Conservation (phyloP, 2,888 invertebrate genomes). For the Sipha maydis region DNA sequence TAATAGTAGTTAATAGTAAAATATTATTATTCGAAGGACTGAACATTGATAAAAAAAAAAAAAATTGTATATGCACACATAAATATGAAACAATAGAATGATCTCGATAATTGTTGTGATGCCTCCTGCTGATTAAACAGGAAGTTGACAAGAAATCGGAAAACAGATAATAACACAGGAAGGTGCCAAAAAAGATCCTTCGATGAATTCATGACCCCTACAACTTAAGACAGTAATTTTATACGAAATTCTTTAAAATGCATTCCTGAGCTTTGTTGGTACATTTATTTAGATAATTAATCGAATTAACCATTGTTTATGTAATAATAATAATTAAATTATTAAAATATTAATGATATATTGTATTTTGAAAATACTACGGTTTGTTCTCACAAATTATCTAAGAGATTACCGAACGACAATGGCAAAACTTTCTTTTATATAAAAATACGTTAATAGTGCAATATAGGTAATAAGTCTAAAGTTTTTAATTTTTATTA, state of each 20-base stretch:
- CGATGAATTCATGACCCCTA: background rate
- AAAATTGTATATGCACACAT: background rate
- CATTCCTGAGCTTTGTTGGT: background rate
- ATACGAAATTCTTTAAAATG: background rate
- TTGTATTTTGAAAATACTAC: too few species aligned
- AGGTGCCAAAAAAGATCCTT: conserved; percentile 40
- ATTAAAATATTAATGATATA: too few species aligned
- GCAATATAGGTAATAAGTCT: too few species aligned
- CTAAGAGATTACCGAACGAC: too few species aligned
- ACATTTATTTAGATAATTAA: too few species aligned
- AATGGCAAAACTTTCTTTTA: too few species aligned
- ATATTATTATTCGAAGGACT: conserved; percentile 55
- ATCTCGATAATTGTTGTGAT: conserved; percentile 36
- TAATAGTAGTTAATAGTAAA: background rate
- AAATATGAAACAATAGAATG: conserved; percentile 36
- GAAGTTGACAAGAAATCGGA: conserved; percentile 43
- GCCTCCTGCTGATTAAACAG: conserved; percentile 40
- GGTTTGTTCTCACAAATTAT: too few species aligned
- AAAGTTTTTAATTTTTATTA: background rate
- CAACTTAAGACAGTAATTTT: background rate
- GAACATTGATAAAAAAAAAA: conserved; percentile 7
- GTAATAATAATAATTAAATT: too few species aligned
- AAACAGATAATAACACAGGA: conserved; percentile 24
- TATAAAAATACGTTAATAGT: too few species aligned
- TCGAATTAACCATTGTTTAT: too few species aligned